Evolutionary conservation across 2,797 vertebrate species (phyloP), one percentile per base, ranked within the genome.

Genomic region (Mallotus villosus): DNA sequence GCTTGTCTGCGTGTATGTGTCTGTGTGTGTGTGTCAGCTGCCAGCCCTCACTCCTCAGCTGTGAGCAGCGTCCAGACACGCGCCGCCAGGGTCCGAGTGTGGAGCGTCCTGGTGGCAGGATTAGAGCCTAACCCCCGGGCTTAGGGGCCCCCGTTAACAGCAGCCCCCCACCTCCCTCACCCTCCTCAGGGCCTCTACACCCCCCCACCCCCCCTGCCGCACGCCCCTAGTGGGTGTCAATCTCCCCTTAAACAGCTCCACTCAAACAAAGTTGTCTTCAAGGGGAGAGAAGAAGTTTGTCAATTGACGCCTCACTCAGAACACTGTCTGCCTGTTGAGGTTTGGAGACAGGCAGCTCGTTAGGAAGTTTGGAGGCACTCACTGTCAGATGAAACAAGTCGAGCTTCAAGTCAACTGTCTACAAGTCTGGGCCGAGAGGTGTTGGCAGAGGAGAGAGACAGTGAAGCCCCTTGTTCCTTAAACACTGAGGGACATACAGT

Each of bases 71-170:
- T 77, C 65, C 74, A 85, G 90, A 84, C 91, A 90, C 88, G 86
- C 70, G 90, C 89, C 88, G 67, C 80, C 76, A 75, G 86, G 89
- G 82, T 92, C 90, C 90, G 82, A 77, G 87, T 89, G 85, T 81
- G 83, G 81, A 63, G 63, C 81, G 76, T 79, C 87, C 77, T 81
- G 57, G 80, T 87, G 85, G 82, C 80, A 81, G 89, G 92, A 92
- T 93, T 92, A 93, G 82, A 85, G 77, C 77, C 78, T 69, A 77
- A 87, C 84, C 84, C 84, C 75, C 62, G 88, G 86, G 91, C 91
- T 90, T 46, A 46, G 90, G 84, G 81, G 79, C 80, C 82, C 87
- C 86, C 85, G 85, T 91, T 91, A 90, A 91, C 90, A 86, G 81
- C 87, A 74, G 34, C 71, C 73, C 67, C 73, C 78, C 71, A 21